A percentile compares a stretch with the other conserved stretches of the same genome.
phyloP scores from a whole-genome alignment of 1,140 invertebrate genomes.

The Habropoda laboriosa region DNA sequence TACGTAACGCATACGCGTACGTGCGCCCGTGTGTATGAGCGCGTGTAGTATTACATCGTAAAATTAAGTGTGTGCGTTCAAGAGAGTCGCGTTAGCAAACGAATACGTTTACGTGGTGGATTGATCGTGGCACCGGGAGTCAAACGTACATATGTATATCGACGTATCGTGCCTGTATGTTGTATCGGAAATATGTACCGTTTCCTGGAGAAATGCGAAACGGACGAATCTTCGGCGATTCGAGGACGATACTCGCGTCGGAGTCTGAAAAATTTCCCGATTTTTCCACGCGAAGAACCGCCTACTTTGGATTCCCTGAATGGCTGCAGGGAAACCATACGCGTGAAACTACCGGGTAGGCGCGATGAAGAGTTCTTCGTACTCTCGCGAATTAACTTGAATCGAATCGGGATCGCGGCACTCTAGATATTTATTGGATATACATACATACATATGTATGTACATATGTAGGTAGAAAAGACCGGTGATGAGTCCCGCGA shows the following conservation, averaged over 20 bases:
- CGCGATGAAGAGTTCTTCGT: constrained; percentile 71
- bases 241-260: background rate
- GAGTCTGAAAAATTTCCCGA: background rate
- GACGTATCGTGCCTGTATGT: background rate
- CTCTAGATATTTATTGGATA: no score
- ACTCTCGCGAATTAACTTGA: background rate
- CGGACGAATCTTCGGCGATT: background rate
- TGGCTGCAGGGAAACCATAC: constrained; percentile 81
- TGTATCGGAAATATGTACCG: background rate
- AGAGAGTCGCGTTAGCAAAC: background rate
- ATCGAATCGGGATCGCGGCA: background rate
- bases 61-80: constrained; percentile 54
- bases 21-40: no score
- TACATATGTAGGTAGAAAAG: no score
- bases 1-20: no score
- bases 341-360: constrained; percentile 66
- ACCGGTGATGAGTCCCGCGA: no score
- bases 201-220: background rate
- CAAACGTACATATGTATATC: background rate
- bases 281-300: constrained; percentile 59
- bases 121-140: constrained; percentile 9
- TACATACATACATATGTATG: no score
- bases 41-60: constrained; percentile 22
- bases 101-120: background rate
- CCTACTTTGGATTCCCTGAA: constrained; percentile 79